These are phyloP conservation scores for Sebastes goodei DNA, from an alignment of 2,797 vertebrate genomes.

Conservation along the genomic window DNA sequence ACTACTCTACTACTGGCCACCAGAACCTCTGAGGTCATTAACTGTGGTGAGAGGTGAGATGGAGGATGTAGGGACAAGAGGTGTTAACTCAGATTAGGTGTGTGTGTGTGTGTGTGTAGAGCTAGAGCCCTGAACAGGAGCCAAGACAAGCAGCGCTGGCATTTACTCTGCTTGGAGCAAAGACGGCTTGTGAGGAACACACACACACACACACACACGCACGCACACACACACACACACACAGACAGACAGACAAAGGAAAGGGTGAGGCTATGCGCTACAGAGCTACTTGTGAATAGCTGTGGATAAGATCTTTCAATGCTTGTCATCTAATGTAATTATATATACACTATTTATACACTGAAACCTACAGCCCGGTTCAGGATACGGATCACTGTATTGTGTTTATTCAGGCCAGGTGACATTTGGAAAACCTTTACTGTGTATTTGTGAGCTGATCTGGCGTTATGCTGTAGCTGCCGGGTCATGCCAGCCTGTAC, in stretches of 20 bases:
- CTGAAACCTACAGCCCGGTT: neutral
- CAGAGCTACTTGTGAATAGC: slow-evolving; percentile 19
- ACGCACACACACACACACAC: slow-evolving; percentile 26
- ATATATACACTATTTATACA: slow-evolving; percentile 2
- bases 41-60: slow-evolving; percentile 34
- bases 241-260: slow-evolving; percentile 18
- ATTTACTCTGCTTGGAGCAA: slow-evolving; percentile 60
- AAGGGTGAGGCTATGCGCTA: slow-evolving; percentile 46
- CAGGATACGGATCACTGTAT: neutral
- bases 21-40: slow-evolving; percentile 16
- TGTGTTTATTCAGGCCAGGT: slow-evolving; percentile 30
- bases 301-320: slow-evolving; percentile 24
- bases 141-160: slow-evolving; percentile 66
- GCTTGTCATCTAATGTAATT: slow-evolving; percentile 25
- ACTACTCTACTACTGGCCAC: neutral
- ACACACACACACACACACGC: slow-evolving; percentile 8
- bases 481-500: slow-evolving; percentile 30
- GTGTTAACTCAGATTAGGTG: slow-evolving; percentile 44
- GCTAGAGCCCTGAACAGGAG: slow-evolving; percentile 22
- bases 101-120: neutral
- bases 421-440: slow-evolving; percentile 39
- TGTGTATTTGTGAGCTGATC: slow-evolving; percentile 12
- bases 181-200: neutral
- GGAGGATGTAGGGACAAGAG: slow-evolving; percentile 30
- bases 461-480: slow-evolving; percentile 3